Base-by-base conservation (phyloP, 2,113 vertebrate species). In the Chamaea fasciata region DNA sequence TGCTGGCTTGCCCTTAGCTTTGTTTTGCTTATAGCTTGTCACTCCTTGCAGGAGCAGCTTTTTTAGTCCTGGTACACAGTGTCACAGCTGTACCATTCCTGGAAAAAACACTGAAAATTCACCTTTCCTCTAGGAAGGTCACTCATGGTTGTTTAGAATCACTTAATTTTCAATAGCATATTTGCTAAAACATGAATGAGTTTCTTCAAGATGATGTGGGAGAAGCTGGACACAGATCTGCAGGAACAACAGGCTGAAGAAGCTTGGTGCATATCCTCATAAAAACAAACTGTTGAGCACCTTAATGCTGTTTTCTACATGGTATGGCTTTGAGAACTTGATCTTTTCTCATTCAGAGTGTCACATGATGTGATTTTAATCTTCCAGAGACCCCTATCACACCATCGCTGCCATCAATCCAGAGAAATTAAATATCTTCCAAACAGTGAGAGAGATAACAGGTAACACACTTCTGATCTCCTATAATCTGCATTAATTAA, bases 361-460 rank as follows among this genome's bases (percentile, higher is more conserved):
- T 90, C 24, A 39, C 39, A 21, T 56, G 23, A 21, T 96, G 18
- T 96, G n/a, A 37, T 79, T 89, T 75, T 94, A 10, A 69, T 91
- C 82, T 97, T 97, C 49, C 94, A 99, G 99, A 87, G 99, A 99
- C 87, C 99, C 99, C 5, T 99, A 99, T 95, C 99, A 99, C 69
- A 99, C 98, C 10, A 99, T 99, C 1, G 98, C 98, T 44, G 99
- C 99, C 17, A 96, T 99, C 97, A 99, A 99, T 89, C 99, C 99
- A 5, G 98, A 99, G 75, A 99, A 98, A 71, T 97, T 99, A 79
- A 99, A 98, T 47, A 98, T 98, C 55, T 99, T 99, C 94, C 98
- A 98, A 78, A 99, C 99, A 13, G 99, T 99, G 79, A 98, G 98
- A 96, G 99, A 99, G 97, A 99, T 99, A 97, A 99, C 99, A 98